Conservation (phyloP, 2,888 invertebrate species). For the Syrista parreyssii region DNA sequence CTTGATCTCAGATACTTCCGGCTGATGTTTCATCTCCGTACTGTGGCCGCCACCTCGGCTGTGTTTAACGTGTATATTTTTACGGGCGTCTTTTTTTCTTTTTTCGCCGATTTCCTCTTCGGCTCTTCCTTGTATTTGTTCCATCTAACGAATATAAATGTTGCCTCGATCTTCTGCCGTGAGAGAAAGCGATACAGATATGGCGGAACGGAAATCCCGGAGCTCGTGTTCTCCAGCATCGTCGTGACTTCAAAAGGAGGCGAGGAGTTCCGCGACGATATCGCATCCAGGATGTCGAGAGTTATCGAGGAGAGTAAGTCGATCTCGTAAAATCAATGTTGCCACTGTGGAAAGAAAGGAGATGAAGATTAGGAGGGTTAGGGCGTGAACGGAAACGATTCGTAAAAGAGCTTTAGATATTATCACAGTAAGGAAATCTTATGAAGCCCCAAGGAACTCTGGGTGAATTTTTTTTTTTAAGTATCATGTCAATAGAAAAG, state of each 20-base stretch:
- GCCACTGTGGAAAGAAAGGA: not conserved
- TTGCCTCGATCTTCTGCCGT: not conserved
- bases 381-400: not conserved
- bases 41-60: too few relatives aligned
- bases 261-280: constrained; percentile 6
- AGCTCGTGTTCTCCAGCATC: constrained; percentile 11
- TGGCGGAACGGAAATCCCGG: constrained; percentile 28
- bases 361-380: not conserved
- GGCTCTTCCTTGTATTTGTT: constrained; percentile 16
- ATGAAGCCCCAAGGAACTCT: not conserved
- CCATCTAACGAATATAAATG: constrained; percentile 29
- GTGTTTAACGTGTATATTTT: not conserved
- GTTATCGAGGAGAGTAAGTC: not conserved
- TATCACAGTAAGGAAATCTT: not conserved
- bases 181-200: constrained; percentile 34
- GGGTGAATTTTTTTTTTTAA: not conserved
- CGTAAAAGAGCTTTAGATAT: not conserved
- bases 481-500: not conserved
- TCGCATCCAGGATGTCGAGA: not conserved
- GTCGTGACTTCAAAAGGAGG: constrained; percentile 1
- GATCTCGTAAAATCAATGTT: constrained; percentile 4
- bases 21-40: not conserved
- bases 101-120: not conserved
- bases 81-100: not conserved
- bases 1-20: not conserved